Evolutionary conservation across 1,140 invertebrate species (phyloP).

Genomic region (Psix sp.): DNA sequence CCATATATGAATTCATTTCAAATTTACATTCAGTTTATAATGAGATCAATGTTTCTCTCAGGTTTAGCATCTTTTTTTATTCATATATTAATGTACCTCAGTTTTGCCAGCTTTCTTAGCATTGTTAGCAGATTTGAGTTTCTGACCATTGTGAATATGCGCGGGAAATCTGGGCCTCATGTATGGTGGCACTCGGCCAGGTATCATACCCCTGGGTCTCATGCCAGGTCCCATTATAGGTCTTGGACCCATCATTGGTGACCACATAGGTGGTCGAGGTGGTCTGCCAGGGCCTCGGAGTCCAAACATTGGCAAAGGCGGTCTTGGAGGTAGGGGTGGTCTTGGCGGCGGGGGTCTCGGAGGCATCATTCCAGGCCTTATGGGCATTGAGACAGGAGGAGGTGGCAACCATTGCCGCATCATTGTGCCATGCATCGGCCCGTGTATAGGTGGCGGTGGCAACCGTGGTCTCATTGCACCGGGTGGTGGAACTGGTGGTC

Average conservation of each 20-base stretch:
- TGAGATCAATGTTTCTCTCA: too few relatives aligned
- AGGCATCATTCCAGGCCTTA: slow-evolving; percentile 40
- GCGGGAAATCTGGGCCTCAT: slow-evolving; percentile 38
- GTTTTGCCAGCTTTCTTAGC: slow-evolving; percentile 45
- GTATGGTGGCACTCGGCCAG: slow-evolving; percentile 19
- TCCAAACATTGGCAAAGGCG: slow-evolving; percentile 24
- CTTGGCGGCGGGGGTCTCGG: slow-evolving; percentile 15
- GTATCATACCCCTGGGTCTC: slow-evolving; percentile 35
- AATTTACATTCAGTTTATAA: too few relatives aligned
- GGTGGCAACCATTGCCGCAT: slow-evolving; percentile 31
- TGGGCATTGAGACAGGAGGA: slow-evolving; percentile 21
- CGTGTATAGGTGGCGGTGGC: background rate
- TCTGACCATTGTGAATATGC: slow-evolving; percentile 47
- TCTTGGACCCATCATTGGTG: background rate
- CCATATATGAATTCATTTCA: too few relatives aligned
- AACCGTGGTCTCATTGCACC: slow-evolving; percentile 3
- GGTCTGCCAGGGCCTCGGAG: slow-evolving; percentile 29
- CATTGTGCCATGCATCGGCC: background rate
- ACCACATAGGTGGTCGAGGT: slow-evolving; percentile 18
- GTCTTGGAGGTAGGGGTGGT: too few relatives aligned
- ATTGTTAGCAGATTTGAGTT: slow-evolving; percentile 46
- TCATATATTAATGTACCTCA: slow-evolving; percentile 23
- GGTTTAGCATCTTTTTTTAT: too few relatives aligned
- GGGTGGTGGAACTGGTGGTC: slow-evolving; percentile 25
- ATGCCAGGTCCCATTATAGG: slow-evolving; percentile 20